These are phyloP conservation scores for Lasioglossum albipes DNA, from an alignment of 1,140 invertebrate species.

Conservation along the genomic window DNA sequence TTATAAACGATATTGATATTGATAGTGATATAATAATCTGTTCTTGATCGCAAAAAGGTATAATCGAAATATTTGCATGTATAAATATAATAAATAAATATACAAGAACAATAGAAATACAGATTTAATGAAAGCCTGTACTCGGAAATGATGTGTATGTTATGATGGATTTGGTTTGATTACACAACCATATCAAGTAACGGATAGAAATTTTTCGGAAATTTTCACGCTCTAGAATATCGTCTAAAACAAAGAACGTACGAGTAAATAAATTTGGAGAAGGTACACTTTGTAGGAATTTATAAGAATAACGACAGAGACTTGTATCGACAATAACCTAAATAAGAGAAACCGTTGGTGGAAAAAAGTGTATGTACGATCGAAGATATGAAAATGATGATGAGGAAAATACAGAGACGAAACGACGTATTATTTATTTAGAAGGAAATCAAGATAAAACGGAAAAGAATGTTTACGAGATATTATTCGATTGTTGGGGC, in stretches of 20 bases:
- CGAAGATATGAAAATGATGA: background rate
- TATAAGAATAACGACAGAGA: background rate
- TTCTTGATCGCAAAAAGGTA: background rate
- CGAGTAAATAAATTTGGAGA: too few species aligned
- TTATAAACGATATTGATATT: background rate
- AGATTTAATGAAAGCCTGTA: background rate
- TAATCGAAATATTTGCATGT: background rate
- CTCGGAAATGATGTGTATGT: background rate
- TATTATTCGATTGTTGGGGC: background rate
- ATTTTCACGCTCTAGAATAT: background rate
- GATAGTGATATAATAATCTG: background rate
- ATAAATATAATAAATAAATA: background rate
- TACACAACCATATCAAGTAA: background rate
- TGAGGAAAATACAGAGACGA: background rate
- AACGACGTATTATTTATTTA: background rate
- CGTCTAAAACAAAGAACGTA: background rate
- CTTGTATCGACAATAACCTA: conserved; percentile 25
- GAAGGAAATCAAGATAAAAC: background rate
- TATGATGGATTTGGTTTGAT: background rate
- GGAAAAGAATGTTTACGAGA: background rate
- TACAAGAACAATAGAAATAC: background rate
- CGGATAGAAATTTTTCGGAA: background rate
- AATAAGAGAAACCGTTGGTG: conserved; percentile 5
- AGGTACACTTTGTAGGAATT: background rate
- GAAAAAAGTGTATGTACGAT: background rate